Base-by-base conservation (phyloP, 64 coral and sea anemone genomes). In the Stichodactyla helianthus region DNA sequence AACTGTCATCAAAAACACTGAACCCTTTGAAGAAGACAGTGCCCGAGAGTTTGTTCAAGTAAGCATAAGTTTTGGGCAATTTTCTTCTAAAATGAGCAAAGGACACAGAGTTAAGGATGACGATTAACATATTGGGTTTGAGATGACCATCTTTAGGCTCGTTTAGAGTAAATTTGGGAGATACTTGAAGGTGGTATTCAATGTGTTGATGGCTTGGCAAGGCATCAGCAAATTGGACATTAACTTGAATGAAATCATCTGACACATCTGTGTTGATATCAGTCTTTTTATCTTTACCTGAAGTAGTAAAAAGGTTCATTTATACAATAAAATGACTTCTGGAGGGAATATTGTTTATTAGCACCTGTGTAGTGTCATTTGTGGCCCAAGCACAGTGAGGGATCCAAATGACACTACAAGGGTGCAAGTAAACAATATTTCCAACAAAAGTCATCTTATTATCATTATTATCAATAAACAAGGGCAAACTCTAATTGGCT, bases 1-100 rank as follows among this genome's bases (percentile, higher is more conserved):
- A 80, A 17, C 91, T 92, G 50, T 92, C 91, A 59, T 92, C 91
- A 53, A 92, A 86, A 52, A 88, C 91, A 62, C 86, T 88, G 54
- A 88, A 92, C 1, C 91, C 86, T 54, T 71, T 87, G 18, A 92
- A 92, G 61, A 84, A 83, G 7, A 84, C 81, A 59, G 51, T 87
- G 26, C 53, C 80, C 4, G 60, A 13, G 22, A 54, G 61, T 27
- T 28, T 52, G 18, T 88, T 20, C 17, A 92, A 51, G 50, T 88
- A 88, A 11, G 67, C 87, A 50, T 58, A 58, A 31, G 61, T 77
- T 63, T 74, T 84, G 52, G 86, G 91, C 79, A 92, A 79, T 64
- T 84, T 92, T 55, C 91, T 81, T 44, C 59, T 88, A 51, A 92
- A 92, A 71, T 92, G 91, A 23, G 91, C 77, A 51, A 68, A 79